Conservation (phyloP, 2,797 vertebrate genomes). For the Peromyscus attwateri region DNA sequence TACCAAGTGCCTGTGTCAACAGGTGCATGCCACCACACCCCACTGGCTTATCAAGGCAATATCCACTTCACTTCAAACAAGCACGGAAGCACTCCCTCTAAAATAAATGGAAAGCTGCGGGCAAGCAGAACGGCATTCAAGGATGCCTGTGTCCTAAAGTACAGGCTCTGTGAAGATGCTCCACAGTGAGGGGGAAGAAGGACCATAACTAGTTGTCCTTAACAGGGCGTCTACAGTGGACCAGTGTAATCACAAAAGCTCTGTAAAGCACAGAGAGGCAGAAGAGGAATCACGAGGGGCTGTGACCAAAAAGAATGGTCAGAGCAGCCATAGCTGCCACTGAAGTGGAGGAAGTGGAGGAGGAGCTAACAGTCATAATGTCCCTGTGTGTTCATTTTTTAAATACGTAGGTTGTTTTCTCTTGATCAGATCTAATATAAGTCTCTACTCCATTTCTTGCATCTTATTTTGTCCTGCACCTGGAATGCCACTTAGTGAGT, state of each 20-base stretch:
- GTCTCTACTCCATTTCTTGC: neutral
- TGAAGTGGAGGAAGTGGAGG: neutral
- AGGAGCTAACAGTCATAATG: neutral
- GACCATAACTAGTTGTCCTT: neutral
- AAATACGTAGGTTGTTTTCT: neutral
- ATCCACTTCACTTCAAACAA: neutral
- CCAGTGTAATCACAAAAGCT: neutral
- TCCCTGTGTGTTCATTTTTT: neutral
- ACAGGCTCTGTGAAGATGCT: neutral
- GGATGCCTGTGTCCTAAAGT: neutral
- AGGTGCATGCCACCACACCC: neutral
- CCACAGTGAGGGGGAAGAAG: neutral
- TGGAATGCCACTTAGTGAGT: neutral
- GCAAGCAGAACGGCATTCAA: neutral
- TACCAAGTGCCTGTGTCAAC: neutral
- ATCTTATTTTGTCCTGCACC: neutral
- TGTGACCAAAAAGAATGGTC: neutral
- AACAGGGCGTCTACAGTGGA: neutral
- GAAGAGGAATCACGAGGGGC: neutral
- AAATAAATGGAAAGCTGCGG: neutral
- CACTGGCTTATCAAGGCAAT: neutral
- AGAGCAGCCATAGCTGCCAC: neutral
- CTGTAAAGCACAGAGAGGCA: neutral
- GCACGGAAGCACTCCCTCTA: neutral
- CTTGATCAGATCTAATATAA: neutral